Percentiles rank a stretch among this genome's conserved stretches.
Evolutionary conservation across 2,797 vertebrate species (phyloP).

Genomic region (Pseudopleuronectes americanus): DNA sequence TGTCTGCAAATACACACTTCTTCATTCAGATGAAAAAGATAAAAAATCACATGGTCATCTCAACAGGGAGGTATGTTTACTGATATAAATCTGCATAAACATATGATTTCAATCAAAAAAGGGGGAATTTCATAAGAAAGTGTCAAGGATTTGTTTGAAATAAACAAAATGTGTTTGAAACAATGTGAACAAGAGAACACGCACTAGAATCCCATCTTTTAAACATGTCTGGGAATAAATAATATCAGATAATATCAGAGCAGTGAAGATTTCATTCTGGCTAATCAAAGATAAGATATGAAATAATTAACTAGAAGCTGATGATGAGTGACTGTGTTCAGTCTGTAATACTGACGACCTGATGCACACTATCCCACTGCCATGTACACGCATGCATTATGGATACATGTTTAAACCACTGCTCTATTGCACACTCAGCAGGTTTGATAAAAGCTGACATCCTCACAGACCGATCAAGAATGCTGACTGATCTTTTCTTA

Average conservation of each 20-base stretch:
- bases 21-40: slow-evolving; percentile 6
- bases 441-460: slow-evolving; percentile 31
- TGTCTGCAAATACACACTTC: slow-evolving; percentile 1
- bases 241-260: slow-evolving; percentile 32
- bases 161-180: background rate
- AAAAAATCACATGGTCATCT: slow-evolving; percentile 9
- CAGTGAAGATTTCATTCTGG: slow-evolving; percentile 16
- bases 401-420: slow-evolving; percentile 37
- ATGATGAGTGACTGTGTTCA: background rate
- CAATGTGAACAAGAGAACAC: slow-evolving; percentile 5
- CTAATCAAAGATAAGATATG: slow-evolving; percentile 20
- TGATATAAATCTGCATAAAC: slow-evolving; percentile 26
- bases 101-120: slow-evolving; percentile 19
- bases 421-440: slow-evolving; percentile 53
- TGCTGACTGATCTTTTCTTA: slow-evolving; percentile 7
- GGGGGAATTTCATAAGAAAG: background rate
- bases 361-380: slow-evolving; percentile 14
- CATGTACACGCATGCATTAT: slow-evolving; percentile 41
- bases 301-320: slow-evolving; percentile 11
- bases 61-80: slow-evolving; percentile 5
- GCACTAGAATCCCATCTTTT: slow-evolving; percentile 29
- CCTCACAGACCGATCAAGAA: slow-evolving; percentile 7
- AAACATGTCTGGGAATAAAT: slow-evolving; percentile 18
- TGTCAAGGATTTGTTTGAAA: background rate
- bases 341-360: no score